phyloP scores from a whole-genome alignment of 1,140 invertebrate genomes.

The Lasioglossum albipes region DNA sequence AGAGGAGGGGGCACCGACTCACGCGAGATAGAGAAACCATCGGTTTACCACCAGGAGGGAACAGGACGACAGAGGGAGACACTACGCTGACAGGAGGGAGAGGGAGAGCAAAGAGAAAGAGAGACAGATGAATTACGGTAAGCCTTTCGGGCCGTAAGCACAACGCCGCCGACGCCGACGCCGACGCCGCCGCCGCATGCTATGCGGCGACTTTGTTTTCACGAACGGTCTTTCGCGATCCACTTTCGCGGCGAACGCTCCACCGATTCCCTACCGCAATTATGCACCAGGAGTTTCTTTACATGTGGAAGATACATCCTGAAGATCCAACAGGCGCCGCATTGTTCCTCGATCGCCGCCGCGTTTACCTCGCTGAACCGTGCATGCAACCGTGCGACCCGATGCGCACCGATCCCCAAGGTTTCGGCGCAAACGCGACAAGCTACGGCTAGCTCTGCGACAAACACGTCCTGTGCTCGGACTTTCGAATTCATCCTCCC shows the following conservation, averaged over 20 bases:
- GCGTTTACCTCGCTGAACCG: constrained; percentile 1
- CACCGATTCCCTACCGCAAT: too few relatives aligned
- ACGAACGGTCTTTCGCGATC: neutral
- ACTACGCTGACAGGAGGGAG: neutral
- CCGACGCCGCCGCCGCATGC: too few relatives aligned
- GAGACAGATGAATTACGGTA: constrained; percentile 42
- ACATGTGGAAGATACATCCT: too few relatives aligned
- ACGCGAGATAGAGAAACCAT: constrained; percentile 25
- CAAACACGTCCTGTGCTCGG: too few relatives aligned
- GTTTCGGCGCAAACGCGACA: too few relatives aligned
- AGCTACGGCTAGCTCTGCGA: too few relatives aligned
- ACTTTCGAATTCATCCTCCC: too few relatives aligned
- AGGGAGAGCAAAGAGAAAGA: neutral
- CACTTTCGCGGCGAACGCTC: constrained; percentile 5
- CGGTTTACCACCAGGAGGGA: neutral
- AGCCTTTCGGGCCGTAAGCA: constrained; percentile 12
- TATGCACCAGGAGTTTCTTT: too few relatives aligned
- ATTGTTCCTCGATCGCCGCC: constrained; percentile 4
- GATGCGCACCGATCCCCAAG: too few relatives aligned
- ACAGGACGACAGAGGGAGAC: neutral
- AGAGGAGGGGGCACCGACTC: neutral
- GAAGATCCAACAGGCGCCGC: neutral
- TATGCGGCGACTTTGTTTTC: too few relatives aligned
- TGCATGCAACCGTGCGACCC: neutral
- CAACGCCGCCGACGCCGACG: neutral